phyloP scores from a whole-genome alignment of 1,140 invertebrate species.

The Liolophura sinensis region DNA sequence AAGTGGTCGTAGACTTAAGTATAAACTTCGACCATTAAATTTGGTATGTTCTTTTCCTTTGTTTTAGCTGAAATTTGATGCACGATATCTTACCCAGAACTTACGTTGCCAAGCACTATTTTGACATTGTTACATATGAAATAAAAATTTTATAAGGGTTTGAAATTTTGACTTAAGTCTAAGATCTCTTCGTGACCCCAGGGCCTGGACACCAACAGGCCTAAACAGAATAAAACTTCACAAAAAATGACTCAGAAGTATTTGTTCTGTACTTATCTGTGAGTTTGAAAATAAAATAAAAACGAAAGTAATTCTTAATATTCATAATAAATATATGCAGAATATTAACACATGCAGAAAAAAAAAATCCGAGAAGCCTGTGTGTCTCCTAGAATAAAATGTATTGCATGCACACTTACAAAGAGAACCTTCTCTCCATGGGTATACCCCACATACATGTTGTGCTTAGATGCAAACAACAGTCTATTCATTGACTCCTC shows the following conservation, averaged over 20 bases:
- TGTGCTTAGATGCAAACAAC: conserved; percentile 36
- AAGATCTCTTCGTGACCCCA: background rate
- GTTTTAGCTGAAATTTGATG: too few species aligned
- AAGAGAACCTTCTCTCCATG: conserved; percentile 41
- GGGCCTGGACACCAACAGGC: background rate
- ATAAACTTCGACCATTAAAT: too few species aligned
- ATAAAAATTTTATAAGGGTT: too few species aligned
- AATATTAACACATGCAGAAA: conserved; percentile 3
- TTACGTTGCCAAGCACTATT: too few species aligned
- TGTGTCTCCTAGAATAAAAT: background rate
- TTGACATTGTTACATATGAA: too few species aligned
- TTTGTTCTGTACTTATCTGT: background rate
- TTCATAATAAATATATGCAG: background rate
- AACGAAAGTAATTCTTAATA: background rate
- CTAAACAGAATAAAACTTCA: background rate
- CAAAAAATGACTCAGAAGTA: background rate
- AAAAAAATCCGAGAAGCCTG: background rate
- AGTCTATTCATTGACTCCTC: conserved; percentile 47
- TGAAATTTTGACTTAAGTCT: background rate
- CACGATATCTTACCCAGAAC: too few species aligned
- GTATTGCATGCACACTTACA: conserved; percentile 32
- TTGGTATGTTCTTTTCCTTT: too few species aligned
- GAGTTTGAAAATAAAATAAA: background rate
- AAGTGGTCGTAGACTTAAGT: too few species aligned
- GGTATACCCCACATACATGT: conserved; percentile 51